Percentiles rank a stretch among this genome's conserved stretches.
Conservation (phyloP, 2,113 vertebrate genomes). For the Ahaetulla prasina region DNA sequence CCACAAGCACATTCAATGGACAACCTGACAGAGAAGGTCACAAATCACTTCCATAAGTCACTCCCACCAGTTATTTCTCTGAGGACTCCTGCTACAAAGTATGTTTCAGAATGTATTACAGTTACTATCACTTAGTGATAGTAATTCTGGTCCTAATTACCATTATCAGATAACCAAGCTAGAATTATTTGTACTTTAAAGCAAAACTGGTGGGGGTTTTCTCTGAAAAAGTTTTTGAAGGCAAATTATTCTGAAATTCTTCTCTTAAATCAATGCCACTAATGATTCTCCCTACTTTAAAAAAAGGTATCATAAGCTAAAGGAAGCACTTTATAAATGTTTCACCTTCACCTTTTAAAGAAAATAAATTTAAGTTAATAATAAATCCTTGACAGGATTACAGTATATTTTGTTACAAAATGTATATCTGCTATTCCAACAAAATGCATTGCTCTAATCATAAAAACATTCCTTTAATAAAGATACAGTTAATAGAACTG, state of each 20-base stretch:
- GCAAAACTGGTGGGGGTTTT: too few relatives aligned
- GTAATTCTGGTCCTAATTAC: not conserved
- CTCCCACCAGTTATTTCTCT: too few relatives aligned
- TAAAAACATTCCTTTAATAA: not conserved
- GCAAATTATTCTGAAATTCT: not conserved
- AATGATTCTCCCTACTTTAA: not conserved
- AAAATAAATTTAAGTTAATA: not conserved
- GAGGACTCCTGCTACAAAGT: too few relatives aligned
- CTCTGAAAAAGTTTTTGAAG: not conserved
- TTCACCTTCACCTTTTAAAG: not conserved
- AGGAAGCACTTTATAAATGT: not conserved
- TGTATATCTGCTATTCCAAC: not conserved
- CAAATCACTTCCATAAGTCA: too few relatives aligned
- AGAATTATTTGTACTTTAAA: too few relatives aligned
- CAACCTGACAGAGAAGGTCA: too few relatives aligned
- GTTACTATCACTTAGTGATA: too few relatives aligned
- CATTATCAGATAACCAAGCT: not conserved
- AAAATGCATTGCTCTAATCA: not conserved
- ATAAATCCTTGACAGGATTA: not conserved
- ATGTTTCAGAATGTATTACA: too few relatives aligned
- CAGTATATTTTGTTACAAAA: not conserved
- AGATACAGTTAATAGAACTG: not conserved
- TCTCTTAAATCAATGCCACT: not conserved
- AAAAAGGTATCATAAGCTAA: not conserved
- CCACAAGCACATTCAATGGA: too few relatives aligned